Conservation (phyloP, 2,888 invertebrate species). For the Latrodectus hesperus region DNA sequence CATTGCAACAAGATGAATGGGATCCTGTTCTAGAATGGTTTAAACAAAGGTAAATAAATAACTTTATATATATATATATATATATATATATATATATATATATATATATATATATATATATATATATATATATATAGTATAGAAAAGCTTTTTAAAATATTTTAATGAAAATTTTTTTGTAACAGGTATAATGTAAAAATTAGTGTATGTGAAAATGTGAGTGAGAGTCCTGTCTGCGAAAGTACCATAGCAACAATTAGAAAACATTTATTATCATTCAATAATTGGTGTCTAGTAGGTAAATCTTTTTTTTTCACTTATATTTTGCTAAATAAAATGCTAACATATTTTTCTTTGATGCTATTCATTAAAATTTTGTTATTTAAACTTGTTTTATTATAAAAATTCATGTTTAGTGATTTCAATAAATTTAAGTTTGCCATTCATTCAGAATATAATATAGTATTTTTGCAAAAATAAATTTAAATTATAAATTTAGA, state of each 20-base stretch:
- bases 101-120: not conserved
- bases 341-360: too few species aligned
- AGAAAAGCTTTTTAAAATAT: not conserved
- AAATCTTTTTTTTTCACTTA: constrained; percentile 69
- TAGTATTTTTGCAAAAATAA: too few species aligned
- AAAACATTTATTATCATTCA: constrained; percentile 87
- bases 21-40: constrained; percentile 93
- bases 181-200: constrained; percentile 57
- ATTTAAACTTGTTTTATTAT: too few species aligned
- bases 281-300: constrained; percentile 89
- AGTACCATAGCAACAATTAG: constrained; percentile 83
- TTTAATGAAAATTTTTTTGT: not conserved
- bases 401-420: too few species aligned
- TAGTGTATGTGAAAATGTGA: constrained; percentile 52
- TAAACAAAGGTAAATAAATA: constrained; percentile 79
- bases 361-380: too few species aligned
- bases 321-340: too few species aligned
- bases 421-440: too few species aligned
- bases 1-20: constrained; percentile 89
- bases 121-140: too few species aligned
- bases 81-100: not conserved
- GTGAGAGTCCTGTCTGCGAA: constrained; percentile 76
- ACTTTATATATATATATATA: not conserved
- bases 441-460: too few species aligned
- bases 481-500: too few species aligned